Evolutionary conservation across 1,140 invertebrate genomes (phyloP).

Genomic region (Spodoptera frugiperda): DNA sequence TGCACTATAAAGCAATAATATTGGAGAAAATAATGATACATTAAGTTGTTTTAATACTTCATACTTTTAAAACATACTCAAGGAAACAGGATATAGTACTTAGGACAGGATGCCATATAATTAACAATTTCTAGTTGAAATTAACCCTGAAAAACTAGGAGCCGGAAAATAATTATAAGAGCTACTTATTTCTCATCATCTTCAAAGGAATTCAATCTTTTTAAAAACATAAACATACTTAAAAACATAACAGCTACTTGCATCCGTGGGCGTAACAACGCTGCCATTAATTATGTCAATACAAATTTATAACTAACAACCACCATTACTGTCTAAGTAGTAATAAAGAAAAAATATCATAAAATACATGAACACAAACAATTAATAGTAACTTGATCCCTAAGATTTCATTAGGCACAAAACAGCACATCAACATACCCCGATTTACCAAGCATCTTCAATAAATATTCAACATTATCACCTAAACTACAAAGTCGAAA

Average conservation of each 20-base stretch:
- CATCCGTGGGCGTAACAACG: neutral
- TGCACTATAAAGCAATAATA: too few relatives aligned
- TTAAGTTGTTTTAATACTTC: too few relatives aligned
- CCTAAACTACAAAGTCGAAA: too few relatives aligned
- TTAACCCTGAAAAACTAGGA: neutral
- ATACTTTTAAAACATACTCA: too few relatives aligned
- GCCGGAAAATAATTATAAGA: too few relatives aligned
- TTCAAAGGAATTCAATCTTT: neutral
- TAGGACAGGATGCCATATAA: too few relatives aligned
- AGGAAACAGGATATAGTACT: too few relatives aligned
- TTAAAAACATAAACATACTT: neutral
- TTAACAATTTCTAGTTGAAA: too few relatives aligned
- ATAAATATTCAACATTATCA: too few relatives aligned
- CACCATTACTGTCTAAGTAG: slow-evolving; percentile 18
- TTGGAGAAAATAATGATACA: too few relatives aligned
- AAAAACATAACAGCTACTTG: neutral
- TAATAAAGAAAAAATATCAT: slow-evolving; percentile 29
- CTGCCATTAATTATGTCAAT: neutral
- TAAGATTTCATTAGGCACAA: slow-evolving; percentile 33
- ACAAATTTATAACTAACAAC: slow-evolving; percentile 11
- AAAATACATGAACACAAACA: slow-evolving; percentile 39
- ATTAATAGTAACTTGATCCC: slow-evolving; percentile 43
- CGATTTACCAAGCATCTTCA: too few relatives aligned
- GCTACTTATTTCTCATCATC: neutral
- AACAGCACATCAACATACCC: too few relatives aligned